phyloP scores from a whole-genome alignment of 2,888 invertebrate genomes.

The Carabus problematicus region DNA sequence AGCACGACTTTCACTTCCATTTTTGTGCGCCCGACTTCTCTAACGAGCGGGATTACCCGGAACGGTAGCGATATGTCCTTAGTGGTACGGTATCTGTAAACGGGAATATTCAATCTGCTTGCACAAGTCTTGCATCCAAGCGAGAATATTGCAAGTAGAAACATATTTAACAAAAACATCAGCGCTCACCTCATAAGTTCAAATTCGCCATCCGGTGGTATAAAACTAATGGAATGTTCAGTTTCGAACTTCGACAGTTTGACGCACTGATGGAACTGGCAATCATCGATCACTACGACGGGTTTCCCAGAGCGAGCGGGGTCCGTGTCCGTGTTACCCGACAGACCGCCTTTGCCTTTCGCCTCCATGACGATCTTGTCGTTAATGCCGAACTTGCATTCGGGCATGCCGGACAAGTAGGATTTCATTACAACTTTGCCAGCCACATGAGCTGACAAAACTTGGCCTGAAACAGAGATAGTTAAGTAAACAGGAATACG shows the following conservation, averaged over 20 bases:
- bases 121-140: too few species aligned
- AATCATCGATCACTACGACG: slow-evolving; percentile 99
- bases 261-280: slow-evolving; percentile 99
- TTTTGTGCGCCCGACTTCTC: slow-evolving; percentile 97
- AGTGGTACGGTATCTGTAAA: slow-evolving; percentile 90
- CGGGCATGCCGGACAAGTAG: slow-evolving; percentile 99
- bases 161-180: slow-evolving; percentile 33
- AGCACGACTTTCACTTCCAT: slow-evolving; percentile 99
- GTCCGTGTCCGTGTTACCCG: slow-evolving; percentile 73
- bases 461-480: too few species aligned
- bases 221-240: slow-evolving; percentile 99
- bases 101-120: too few species aligned
- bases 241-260: slow-evolving; percentile 99
- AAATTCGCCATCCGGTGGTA: slow-evolving; percentile 99
- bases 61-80: slow-evolving; percentile 99
- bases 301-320: slow-evolving; percentile 93
- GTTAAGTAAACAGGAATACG: too few species aligned
- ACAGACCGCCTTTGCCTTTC: slow-evolving; percentile 78
- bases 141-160: slow-evolving; percentile 26
- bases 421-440: slow-evolving; percentile 99
- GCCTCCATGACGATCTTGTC: slow-evolving; percentile 99
- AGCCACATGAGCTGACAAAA: slow-evolving; percentile 97
- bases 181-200: slow-evolving; percentile 90
- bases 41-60: slow-evolving; percentile 97
- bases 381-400: slow-evolving; percentile 99